Evolutionary conservation across 2,888 invertebrate species (phyloP).

Genomic region (Norana najaformis): DNA sequence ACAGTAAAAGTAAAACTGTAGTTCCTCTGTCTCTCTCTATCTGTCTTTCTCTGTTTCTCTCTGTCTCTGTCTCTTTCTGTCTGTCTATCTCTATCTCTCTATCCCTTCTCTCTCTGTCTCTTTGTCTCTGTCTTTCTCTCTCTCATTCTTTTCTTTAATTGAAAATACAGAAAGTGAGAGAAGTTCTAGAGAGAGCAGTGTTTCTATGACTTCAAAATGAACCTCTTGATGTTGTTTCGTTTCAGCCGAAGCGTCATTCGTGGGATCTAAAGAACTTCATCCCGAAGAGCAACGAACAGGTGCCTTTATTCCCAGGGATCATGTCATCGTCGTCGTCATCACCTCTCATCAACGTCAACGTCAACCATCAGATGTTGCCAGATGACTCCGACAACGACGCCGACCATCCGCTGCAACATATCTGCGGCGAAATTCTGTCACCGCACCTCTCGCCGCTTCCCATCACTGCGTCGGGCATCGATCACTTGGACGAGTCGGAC

Average conservation of each 20-base stretch:
- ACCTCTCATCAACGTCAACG: background rate
- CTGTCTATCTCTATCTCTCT: too few species aligned
- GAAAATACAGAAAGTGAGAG: too few species aligned
- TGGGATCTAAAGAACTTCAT: constrained; percentile 16
- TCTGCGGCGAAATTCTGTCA: background rate
- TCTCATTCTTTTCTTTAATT: too few species aligned
- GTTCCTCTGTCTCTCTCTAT: too few species aligned
- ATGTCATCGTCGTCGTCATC: background rate
- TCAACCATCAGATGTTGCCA: background rate
- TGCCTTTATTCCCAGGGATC: background rate
- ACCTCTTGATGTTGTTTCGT: background rate
- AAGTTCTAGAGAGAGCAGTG: too few species aligned
- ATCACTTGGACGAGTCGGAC: background rate
- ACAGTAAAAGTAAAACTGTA: too few species aligned
- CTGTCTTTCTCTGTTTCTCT: too few species aligned
- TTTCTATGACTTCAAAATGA: background rate
- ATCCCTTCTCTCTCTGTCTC: too few species aligned
- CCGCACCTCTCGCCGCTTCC: background rate
- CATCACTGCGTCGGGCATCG: background rate
- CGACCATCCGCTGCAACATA: background rate
- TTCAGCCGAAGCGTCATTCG: constrained; percentile 10
- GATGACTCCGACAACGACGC: background rate
- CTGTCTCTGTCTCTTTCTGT: too few species aligned
- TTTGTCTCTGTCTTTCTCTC: too few species aligned
- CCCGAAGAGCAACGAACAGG: constrained; percentile 15